Conservation (phyloP, 2,113 vertebrate genomes). For the Drymodes brunneopygia region DNA sequence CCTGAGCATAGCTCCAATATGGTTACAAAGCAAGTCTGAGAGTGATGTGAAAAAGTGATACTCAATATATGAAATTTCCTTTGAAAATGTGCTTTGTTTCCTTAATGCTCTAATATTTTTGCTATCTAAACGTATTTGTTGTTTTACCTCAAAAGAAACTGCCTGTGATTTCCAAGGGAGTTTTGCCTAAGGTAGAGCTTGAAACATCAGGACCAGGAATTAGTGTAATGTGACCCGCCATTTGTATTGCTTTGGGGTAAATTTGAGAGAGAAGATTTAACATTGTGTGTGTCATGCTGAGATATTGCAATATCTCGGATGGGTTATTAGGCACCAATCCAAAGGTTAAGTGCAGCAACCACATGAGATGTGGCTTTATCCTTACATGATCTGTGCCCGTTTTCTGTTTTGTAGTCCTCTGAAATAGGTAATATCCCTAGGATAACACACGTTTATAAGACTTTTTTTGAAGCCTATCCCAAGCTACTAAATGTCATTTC, state of each 20-base stretch:
- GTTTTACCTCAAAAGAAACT: background rate
- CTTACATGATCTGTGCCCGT: conserved; percentile 31
- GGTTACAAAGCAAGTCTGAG: background rate
- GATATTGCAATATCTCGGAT: conserved; percentile 66
- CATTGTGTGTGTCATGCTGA: conserved; percentile 63
- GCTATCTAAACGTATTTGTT: background rate
- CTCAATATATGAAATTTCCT: background rate
- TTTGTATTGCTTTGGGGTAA: conserved; percentile 66
- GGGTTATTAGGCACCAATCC: conserved; percentile 60
- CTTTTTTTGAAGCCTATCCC: background rate
- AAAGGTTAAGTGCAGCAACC: conserved; percentile 63
- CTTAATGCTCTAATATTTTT: background rate
- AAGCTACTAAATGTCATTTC: background rate
- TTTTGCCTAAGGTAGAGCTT: conserved; percentile 56
- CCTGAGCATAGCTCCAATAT: background rate
- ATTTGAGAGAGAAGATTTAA: conserved; percentile 57
- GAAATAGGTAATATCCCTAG: background rate
- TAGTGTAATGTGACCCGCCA: conserved; percentile 67
- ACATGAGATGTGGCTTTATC: conserved; percentile 61
- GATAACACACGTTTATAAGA: background rate
- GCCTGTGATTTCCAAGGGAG: conserved; percentile 21
- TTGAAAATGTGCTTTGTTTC: background rate
- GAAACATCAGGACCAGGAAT: conserved; percentile 60
- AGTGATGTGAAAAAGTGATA: background rate
- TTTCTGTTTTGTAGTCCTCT: background rate